phyloP scores from a whole-genome alignment of 2,888 invertebrate species.

The Habroteleia sp. region DNA sequence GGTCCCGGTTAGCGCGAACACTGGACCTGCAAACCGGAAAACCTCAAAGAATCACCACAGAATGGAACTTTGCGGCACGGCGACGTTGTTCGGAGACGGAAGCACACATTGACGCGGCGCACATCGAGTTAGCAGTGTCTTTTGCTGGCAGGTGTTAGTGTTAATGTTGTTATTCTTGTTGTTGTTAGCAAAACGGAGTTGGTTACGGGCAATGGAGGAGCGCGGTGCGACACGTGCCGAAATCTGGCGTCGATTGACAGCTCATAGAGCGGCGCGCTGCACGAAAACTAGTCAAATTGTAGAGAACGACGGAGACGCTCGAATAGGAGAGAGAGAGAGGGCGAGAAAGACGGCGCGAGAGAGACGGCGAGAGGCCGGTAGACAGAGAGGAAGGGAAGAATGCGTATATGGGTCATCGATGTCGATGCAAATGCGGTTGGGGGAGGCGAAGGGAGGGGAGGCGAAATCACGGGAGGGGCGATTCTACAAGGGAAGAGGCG shows the following conservation, averaged over 20 bases:
- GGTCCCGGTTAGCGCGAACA: too few species aligned
- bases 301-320: slow-evolving; percentile 28
- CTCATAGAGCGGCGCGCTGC: slow-evolving; percentile 39
- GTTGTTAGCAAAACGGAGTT: slow-evolving; percentile 11
- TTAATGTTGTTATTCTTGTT: slow-evolving; percentile 3
- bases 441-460: slow-evolving; percentile 63
- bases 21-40: too few species aligned
- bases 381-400: slow-evolving; percentile 66
- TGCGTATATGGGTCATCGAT: slow-evolving; percentile 79
- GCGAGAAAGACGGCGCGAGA: slow-evolving; percentile 34
- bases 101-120: slow-evolving; percentile 6
- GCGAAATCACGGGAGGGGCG: slow-evolving; percentile 50
- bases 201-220: slow-evolving; percentile 8
- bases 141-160: neutral
- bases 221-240: slow-evolving; percentile 56
- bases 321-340: slow-evolving; percentile 40
- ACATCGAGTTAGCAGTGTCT: neutral
- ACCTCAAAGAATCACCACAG: neutral
- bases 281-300: slow-evolving; percentile 59
- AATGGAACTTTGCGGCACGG: neutral
- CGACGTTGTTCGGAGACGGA: neutral
- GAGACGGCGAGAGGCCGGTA: slow-evolving; percentile 14
- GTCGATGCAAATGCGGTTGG: slow-evolving; percentile 78
- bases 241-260: slow-evolving; percentile 58
- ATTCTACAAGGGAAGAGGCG: slow-evolving; percentile 1